Conservation (phyloP, 2,113 vertebrate genomes). For the Mungos mungo region DNA sequence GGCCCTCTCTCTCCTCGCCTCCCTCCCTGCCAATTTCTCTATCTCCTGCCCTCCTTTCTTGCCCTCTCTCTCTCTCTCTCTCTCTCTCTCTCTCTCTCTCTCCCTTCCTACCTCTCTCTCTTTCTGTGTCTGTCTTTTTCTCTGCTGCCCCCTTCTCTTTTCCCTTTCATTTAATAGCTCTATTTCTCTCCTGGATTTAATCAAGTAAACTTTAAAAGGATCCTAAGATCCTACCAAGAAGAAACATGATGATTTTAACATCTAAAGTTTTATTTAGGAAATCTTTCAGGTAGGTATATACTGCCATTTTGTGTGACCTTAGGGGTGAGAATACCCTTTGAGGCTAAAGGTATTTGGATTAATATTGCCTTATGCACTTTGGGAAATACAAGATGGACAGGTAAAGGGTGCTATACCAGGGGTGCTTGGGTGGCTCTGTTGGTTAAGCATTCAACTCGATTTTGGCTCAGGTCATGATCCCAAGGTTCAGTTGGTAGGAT, state of each 20-base stretch:
- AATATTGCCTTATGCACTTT: background rate
- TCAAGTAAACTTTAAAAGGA: slow-evolving; percentile 60
- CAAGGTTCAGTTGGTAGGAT: no score
- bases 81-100: background rate
- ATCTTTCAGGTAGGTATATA: slow-evolving; percentile 46
- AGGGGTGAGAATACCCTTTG: background rate
- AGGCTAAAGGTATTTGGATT: background rate
- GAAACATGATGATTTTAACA: background rate
- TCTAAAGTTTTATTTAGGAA: slow-evolving; percentile 40
- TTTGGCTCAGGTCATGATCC: no score
- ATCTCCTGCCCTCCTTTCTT: background rate
- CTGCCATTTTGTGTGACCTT: background rate
- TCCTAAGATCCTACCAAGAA: slow-evolving; percentile 8
- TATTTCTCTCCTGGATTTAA: slow-evolving; percentile 50
- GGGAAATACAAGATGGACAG: background rate
- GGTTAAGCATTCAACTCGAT: no score
- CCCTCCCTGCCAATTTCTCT: no score
- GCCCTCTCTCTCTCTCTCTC: no score
- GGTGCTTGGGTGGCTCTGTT: no score
- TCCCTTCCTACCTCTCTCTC: background rate
- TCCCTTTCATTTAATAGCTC: slow-evolving; percentile 37
- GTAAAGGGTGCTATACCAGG: background rate
- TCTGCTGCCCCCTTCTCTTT: background rate
- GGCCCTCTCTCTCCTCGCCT: no score
- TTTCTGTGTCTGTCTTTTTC: background rate